Evolutionary conservation across 2,797 vertebrate genomes (phyloP), one percentile per base, ranked within the genome.

Genomic region (Helarctos malayanus): DNA sequence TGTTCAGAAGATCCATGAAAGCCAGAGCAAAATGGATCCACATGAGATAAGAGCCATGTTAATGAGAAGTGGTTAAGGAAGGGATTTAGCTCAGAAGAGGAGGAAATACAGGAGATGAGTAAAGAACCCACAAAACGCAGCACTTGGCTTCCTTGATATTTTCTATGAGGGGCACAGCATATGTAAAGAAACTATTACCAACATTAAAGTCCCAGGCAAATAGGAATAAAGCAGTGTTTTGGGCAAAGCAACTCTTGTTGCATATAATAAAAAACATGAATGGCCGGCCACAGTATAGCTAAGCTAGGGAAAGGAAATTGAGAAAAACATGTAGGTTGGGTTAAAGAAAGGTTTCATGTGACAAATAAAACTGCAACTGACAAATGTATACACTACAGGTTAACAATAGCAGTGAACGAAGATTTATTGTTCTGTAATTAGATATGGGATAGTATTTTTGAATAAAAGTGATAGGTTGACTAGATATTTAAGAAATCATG

Each of bases 1-100:
- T 73, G 23, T 84, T 63, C 65, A 88, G 61, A 95, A 88, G 54
- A 84, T n/a, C 45, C 32, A 80, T 61, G 27, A 95, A 84, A 84
- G 57, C 49, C 56, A 79, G 13, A 84, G 78, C 29, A 80, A 79
- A 75, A 91, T 7, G 21, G 29, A 82, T 56, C 19, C 29, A 61
- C 25, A 12, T 47, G 52, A 85, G 9, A 86, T 52, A 87, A 89
- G 25, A 93, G 65, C 45, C 65, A 87, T 27, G 29, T 35, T 2
- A 82, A 25, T 82, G 54, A 91, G 54, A 38, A 75, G 38, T 7
- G 21, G 63, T 15, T n/a, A n/a, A 82, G 27, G 69, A 59, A 1
- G 16, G 79, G n/a, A 81, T 29, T 86, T 68, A 92, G 45, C 18
- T 93, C 73, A 71, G 65, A 87, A 47, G 49, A 69, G 11, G 59